Base-by-base conservation (phyloP, 1,140 invertebrate genomes). In the Nixonia krombeini region DNA sequence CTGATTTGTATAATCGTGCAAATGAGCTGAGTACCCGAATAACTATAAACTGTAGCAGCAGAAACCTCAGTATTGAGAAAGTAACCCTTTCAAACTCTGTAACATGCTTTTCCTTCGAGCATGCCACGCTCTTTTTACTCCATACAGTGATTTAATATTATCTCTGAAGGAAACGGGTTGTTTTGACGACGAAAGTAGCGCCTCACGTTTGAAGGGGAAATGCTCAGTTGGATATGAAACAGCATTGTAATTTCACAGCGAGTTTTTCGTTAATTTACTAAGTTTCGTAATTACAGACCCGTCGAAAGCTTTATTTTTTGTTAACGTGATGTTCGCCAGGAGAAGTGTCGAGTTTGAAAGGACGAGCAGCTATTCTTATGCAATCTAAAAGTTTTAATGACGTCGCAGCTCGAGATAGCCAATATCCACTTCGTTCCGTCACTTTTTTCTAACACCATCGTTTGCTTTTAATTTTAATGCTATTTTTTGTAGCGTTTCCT, bases 361-460 rank as follows among this genome's bases (percentile, higher is more conserved):
- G 59, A 52, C 44, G 50, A 62, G 69, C 72, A 74, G 66, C 78
- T 68, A 83, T 82, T 84, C 80, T 84, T 84, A 76, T 80, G 78
- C 81, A 83, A 84, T 84, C 70, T 83, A 82, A 84, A 84, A 83
- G 81, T 84, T 84, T 83, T 84, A 84, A 84, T 82, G 81, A 84
- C 78, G 76, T 73, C 73, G 76, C 75, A 72, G 71, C 73, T 76
- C 65, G 72, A 78, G 76, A 79, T 81, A 73, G 76, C 76, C 79
- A 83, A 83, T 84, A 84, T 84, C 81, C 78, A 81, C 79, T 82
- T 76, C 70, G 67, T 82, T 81, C 75, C 72, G 76, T 78, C 77
- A 79, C 77, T 81, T 80, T 75, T 81, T 77, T 56, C 44, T 58
- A 57, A 58, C 53, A 46, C 41, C 50, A 57, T 35, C 50, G 53